These are phyloP conservation scores for Trididemnum clinides DNA, from an alignment of 23 tunicate species.

Conservation along the genomic window DNA sequence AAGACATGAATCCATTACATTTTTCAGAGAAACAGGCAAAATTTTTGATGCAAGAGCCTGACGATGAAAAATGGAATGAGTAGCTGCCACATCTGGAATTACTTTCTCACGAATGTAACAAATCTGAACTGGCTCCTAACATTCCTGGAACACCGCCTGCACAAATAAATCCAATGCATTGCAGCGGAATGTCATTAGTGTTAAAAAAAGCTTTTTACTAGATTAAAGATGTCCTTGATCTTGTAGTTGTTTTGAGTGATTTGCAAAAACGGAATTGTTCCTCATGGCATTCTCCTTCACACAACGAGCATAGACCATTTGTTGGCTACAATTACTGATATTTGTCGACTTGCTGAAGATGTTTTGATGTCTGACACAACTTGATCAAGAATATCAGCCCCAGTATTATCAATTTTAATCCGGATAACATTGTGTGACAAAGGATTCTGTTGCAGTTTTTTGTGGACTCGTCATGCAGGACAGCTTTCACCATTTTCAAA, in stretches of 20 bases:
- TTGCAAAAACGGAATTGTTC: neutral
- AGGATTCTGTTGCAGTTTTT: slow-evolving; percentile 2
- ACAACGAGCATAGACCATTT: neutral
- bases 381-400: slow-evolving; percentile 9
- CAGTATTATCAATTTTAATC: neutral
- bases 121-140: neutral
- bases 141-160: slow-evolving; percentile 12
- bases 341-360: neutral
- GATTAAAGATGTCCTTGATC: neutral
- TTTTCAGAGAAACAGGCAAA: neutral
- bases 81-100: neutral
- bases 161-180: neutral
- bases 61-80: too few species aligned
- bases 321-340: neutral
- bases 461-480: neutral
- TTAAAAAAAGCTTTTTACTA: neutral
- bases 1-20: neutral
- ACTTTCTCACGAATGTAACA: neutral
- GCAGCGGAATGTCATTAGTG: neutral
- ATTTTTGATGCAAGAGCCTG: too few species aligned
- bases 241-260: neutral
- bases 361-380: slow-evolving; percentile 2
- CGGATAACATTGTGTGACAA: slow-evolving; percentile 14
- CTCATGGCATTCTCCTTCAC: neutral
- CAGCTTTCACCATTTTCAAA: neutral